These are phyloP conservation scores for Oxytorus armatus DNA, from an alignment of 2,888 invertebrate species.

Conservation along the genomic window DNA sequence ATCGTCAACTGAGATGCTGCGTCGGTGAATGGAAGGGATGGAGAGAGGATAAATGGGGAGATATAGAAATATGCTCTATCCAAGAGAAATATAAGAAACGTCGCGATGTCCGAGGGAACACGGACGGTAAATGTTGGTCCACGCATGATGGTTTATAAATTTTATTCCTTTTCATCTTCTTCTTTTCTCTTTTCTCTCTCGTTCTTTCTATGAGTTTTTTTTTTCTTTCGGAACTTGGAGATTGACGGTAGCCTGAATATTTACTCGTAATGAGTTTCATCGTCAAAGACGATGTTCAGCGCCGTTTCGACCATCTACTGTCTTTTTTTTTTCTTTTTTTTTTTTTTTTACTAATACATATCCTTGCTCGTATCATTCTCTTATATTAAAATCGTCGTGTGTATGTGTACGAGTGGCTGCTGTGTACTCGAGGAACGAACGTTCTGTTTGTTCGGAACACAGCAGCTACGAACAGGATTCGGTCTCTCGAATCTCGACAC, in stretches of 20 bases:
- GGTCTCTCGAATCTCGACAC: constrained; percentile 40
- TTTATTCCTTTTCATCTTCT: constrained; percentile 21
- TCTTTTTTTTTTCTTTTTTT: constrained; percentile 35
- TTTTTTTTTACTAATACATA: constrained; percentile 25
- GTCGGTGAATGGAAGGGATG: constrained; percentile 18
- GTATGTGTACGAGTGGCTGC: constrained; percentile 16
- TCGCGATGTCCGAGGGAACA: constrained; percentile 1
- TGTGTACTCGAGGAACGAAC: constrained; percentile 67
- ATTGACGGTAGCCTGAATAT: constrained; percentile 75
- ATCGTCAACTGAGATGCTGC: neutral
- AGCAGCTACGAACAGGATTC: constrained; percentile 68
- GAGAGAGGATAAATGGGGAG: constrained; percentile 9
- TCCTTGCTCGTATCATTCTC: constrained; percentile 18
- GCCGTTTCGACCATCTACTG: constrained; percentile 50
- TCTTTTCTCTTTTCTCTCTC: constrained; percentile 12
- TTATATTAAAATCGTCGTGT: constrained; percentile 29
- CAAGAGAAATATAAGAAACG: constrained; percentile 31
- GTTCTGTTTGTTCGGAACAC: constrained; percentile 76
- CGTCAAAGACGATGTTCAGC: constrained; percentile 47
- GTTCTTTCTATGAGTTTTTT: constrained; percentile 7
- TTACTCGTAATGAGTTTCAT: constrained; percentile 75
- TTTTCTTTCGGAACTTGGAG: neutral
- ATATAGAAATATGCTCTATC: constrained; percentile 8
- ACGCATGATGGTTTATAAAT: constrained; percentile 40
- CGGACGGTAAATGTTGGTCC: constrained; percentile 47